These are phyloP conservation scores for Leptopilina myrica DNA, from an alignment of 2,888 invertebrate genomes.

Conservation along the genomic window DNA sequence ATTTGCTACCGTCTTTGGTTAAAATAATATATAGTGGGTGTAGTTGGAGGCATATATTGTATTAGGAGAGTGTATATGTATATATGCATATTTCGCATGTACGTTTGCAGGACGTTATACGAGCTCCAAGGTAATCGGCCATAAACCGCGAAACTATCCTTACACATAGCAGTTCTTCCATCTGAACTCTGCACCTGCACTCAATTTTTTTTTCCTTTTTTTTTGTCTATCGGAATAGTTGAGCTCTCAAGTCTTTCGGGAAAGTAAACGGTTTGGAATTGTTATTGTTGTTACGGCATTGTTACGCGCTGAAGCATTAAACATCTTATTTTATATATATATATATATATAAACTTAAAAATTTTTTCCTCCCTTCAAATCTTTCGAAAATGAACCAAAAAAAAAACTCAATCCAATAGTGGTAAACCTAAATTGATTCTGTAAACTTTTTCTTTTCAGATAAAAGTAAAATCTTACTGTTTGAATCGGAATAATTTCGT, in stretches of 20 bases:
- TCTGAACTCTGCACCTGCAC: slow-evolving; percentile 67
- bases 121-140: slow-evolving; percentile 66
- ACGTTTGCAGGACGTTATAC: slow-evolving; percentile 59
- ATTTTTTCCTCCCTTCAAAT: too few species aligned
- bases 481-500: too few species aligned
- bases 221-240: slow-evolving; percentile 71
- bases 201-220: slow-evolving; percentile 68
- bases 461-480: too few species aligned
- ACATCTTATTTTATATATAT: slow-evolving; percentile 45
- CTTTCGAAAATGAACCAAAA: too few species aligned
- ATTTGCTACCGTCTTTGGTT: background rate
- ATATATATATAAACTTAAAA: slow-evolving; percentile 39
- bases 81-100: slow-evolving; percentile 51
- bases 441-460: too few species aligned
- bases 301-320: slow-evolving; percentile 52
- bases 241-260: slow-evolving; percentile 57
- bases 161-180: slow-evolving; percentile 57
- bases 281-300: slow-evolving; percentile 46
- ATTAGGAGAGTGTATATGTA: too few species aligned
- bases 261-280: slow-evolving; percentile 59
- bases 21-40: background rate
- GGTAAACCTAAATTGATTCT: too few species aligned
- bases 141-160: slow-evolving; percentile 68
- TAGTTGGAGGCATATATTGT: background rate
- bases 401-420: too few species aligned